Base-by-base conservation (phyloP, 1,140 invertebrate species). In the Ostrea edulis region DNA sequence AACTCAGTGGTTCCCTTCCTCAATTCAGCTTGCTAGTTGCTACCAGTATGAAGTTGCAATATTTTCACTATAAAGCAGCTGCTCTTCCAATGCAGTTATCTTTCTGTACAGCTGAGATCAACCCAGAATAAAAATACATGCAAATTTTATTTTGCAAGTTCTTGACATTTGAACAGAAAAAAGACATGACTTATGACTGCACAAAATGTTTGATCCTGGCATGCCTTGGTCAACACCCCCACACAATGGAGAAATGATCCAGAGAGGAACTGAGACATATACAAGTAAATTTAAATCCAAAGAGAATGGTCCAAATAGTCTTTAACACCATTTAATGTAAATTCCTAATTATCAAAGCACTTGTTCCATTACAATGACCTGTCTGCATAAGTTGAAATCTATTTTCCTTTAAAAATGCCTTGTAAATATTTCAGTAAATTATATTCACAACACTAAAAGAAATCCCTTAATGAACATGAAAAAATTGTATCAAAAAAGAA, bases 61-160 rank as follows among this genome's bases (percentile, higher is more conserved):
- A 44, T 44, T 44, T 44, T 44, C 35, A 44, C 20, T 17, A 58
- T 58, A 58, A 14, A 58, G 55, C 55, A 17, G 4, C 55, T 5
- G 4, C 55, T 62, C 17, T 5, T 62, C 5, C 35, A 44, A 44
- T 44, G 35, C 35, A 44, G 35, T 1, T 5, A 44, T 44, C 35
- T 62, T 62, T n/a, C 17, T 20, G 17, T 17, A 62, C 55, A 62
- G 12, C n/a, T 14, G 11, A 77, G 68, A 25, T 77, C 35, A 77
- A 77, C 29, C 12, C 22, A 8, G 29, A 77, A 77, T 86, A 86
- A 86, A 86, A 86, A 86, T 86, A 86, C 85, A 86, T 86, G 85
- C 85, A 86, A 81, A 86, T 55, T 86, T 86, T 77, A 77, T 86
- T 77, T 86, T 83, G 82, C 82, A 83, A 83, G 82, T 83, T 83